Evolutionary conservation across 2,113 vertebrate species (phyloP), one percentile per base, ranked within the genome.

Genomic region (Rhinichthys klamathensis): DNA sequence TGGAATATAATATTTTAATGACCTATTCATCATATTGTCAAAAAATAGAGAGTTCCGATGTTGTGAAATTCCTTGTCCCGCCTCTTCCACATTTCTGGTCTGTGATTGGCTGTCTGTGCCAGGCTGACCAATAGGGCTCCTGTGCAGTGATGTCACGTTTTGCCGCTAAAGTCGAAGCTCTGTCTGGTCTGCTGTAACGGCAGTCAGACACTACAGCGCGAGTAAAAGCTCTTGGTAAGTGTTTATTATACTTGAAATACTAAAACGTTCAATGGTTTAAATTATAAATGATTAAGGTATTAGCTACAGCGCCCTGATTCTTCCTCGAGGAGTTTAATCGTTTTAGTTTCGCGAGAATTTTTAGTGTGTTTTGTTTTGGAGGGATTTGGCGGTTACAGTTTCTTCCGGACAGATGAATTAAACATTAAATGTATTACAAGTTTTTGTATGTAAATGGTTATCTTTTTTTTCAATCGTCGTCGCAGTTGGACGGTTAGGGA

Each of bases 151-250:
- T 8, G 13, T 80, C 8, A 60, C 0, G 1, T 75, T 94, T 95
- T 93, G 86, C 90, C 95, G 95, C 94, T 93, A 93, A 95, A 94
- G 89, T 83, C 32, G 70, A 93, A 92, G 23, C 3, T 1, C 23
- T 3, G 56, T n/a, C n/a, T n/a, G n/a, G n/a, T n/a, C n/a, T n/a
- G 30, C 18, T 2, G 54, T 41, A 27, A 56, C 3, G 6, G 8
- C 8, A 76, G n/a, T 16, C 25, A 2, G 60, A 4, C 41, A 8
- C 30, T 16, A n/a, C 35, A 60, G 12, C 72, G 1, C 6, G 6
- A 51, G 21, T 10, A 35, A 77, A 51, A 61, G 16, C 56, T 38
- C 5, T 58, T 4, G 23, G 73, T 86, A 74, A 58, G 69, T 49
- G 27, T 41, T 72, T 44, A 51, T 27, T 6, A 49, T 56, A 41